These are phyloP conservation scores for Cettia cetti DNA, from an alignment of 2,113 vertebrate genomes.

Conservation along the genomic window DNA sequence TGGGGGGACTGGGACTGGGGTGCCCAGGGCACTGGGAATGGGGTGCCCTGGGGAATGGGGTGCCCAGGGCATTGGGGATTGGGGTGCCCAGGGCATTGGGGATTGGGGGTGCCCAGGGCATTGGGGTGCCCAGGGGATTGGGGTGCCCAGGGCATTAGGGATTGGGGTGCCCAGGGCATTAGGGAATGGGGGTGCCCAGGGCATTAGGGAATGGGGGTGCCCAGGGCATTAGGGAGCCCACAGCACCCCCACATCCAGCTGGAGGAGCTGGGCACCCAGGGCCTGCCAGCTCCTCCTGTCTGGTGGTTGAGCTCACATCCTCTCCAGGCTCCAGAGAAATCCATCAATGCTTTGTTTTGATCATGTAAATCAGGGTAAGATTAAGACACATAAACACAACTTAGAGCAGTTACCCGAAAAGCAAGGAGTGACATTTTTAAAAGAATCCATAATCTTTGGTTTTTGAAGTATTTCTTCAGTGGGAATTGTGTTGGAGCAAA, in stretches of 20 bases:
- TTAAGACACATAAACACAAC: neutral
- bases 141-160: too few species aligned
- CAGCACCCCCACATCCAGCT: neutral
- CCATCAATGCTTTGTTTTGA: neutral
- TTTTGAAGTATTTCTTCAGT: slow-evolving; percentile 43
- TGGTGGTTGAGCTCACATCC: accelerated
- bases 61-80: too few species aligned
- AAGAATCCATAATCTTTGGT: neutral
- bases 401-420: neutral
- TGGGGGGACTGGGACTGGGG: neutral
- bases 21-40: too few species aligned
- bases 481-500: slow-evolving; percentile 31
- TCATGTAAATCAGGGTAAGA: neutral
- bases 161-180: neutral
- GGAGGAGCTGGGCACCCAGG: neutral
- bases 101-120: too few species aligned
- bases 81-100: too few species aligned
- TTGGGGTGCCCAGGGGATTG: too few species aligned
- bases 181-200: too few species aligned
- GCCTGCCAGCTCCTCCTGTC: neutral
- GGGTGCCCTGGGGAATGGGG: too few species aligned
- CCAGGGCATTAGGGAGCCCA: neutral
- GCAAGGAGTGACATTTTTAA: neutral
- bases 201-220: too few species aligned
- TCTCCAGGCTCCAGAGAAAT: neutral